phyloP scores from a whole-genome alignment of 2,888 invertebrate species.

The Heliothis peltigera region DNA sequence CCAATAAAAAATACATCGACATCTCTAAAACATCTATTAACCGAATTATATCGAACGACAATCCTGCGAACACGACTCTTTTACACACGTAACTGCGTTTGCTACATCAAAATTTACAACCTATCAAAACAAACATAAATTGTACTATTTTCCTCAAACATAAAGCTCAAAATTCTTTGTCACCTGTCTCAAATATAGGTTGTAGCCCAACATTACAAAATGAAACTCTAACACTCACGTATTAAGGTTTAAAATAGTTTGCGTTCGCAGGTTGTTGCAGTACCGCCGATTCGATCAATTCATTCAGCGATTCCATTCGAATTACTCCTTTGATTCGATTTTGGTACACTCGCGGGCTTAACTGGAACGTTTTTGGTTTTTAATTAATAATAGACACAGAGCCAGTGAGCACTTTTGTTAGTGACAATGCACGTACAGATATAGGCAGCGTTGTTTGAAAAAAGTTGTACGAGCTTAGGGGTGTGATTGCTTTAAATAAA shows the following conservation, averaged over 20 bases:
- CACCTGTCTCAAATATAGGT: constrained; percentile 13
- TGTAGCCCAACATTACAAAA: background rate
- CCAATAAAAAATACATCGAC: constrained; percentile 37
- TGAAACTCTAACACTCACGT: constrained; percentile 4
- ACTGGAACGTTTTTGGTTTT: constrained; percentile 81
- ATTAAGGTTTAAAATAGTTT: constrained; percentile 37
- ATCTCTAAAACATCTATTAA: constrained; percentile 55
- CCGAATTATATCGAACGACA: constrained; percentile 60
- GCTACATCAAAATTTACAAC: constrained; percentile 40
- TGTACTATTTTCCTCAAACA: constrained; percentile 4
- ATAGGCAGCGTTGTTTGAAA: constrained; percentile 63
- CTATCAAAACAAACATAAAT: constrained; percentile 20
- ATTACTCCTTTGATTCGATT: constrained; percentile 85
- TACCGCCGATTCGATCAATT: constrained; percentile 65
- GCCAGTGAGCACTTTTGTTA: constrained; percentile 67
- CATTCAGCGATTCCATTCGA: constrained; percentile 79
- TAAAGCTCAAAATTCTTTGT: constrained; percentile 35
- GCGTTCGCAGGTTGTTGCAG: constrained; percentile 32
- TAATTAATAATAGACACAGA: constrained; percentile 83
- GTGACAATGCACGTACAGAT: constrained; percentile 63
- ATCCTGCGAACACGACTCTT: constrained; percentile 61
- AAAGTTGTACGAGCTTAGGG: constrained; percentile 67
- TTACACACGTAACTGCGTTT: constrained; percentile 58
- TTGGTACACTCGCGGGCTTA: constrained; percentile 76
- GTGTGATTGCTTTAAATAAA: constrained; percentile 41